Conservation (phyloP, 2,113 vertebrate genomes). For the Gymnocephalus cernua region DNA sequence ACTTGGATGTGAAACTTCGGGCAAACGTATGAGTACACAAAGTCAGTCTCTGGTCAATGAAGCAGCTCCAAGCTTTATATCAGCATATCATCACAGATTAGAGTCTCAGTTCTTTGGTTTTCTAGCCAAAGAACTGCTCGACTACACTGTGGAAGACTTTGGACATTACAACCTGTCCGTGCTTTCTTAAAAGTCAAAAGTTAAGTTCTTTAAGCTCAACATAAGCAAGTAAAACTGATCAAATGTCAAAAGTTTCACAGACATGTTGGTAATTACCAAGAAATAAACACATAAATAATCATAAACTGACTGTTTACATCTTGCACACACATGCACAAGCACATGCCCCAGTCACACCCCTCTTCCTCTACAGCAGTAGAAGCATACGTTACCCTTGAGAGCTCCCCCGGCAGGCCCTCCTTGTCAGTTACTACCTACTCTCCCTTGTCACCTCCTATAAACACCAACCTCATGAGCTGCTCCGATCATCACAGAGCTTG, state of each 20-base stretch:
- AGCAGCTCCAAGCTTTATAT: conserved; percentile 66
- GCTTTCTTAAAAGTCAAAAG: conserved; percentile 5
- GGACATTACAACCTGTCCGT: neutral
- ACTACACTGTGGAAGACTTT: conserved; percentile 12
- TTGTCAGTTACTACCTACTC: no score
- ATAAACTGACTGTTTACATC: neutral
- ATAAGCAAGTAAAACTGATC: conserved; percentile 33
- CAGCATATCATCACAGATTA: conserved; percentile 70
- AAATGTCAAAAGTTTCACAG: conserved; percentile 25
- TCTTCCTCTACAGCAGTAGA: no score
- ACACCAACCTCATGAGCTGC: no score
- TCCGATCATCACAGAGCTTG: no score
- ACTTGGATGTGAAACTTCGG: conserved; percentile 62
- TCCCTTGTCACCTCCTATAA: no score
- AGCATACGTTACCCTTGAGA: no score
- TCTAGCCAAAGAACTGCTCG: conserved; percentile 25
- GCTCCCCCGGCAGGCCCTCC: no score
- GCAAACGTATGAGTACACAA: conserved; percentile 67
- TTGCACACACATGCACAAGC: no score
- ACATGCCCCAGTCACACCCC: no score
- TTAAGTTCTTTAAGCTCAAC: conserved; percentile 5
- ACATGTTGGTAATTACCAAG: conserved; percentile 38
- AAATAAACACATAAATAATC: conserved; percentile 63
- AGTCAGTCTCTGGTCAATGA: conserved; percentile 65
- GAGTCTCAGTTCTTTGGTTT: conserved; percentile 54